A percentile compares a stretch with the other conserved stretches of the same genome.
Evolutionary conservation across 2,113 vertebrate species (phyloP).

Genomic region (Orthonyx spaldingii): DNA sequence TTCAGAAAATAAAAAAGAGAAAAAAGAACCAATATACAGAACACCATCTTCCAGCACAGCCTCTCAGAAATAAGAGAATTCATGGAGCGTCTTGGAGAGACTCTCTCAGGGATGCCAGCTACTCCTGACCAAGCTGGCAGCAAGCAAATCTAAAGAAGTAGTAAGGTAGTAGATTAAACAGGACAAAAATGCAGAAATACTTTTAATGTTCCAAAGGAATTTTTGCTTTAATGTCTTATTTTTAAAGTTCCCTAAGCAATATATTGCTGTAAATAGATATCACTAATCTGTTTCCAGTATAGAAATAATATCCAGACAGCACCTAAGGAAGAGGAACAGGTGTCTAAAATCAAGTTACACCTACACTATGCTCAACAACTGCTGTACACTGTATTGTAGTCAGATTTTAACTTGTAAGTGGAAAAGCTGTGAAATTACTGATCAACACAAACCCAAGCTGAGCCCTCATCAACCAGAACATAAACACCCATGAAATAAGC

Average conservation of each 20-base stretch:
- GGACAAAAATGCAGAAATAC: background rate
- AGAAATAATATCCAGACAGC: background rate
- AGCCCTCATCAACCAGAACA: background rate
- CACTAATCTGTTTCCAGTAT: background rate
- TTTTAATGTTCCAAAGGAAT: background rate
- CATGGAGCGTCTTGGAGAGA: background rate
- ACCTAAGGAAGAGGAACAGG: background rate
- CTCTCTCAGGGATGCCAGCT: background rate
- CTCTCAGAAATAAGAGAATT: background rate
- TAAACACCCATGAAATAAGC: background rate
- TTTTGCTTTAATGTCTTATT: background rate
- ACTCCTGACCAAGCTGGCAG: background rate
- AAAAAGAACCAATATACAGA: background rate
- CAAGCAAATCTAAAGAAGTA: background rate
- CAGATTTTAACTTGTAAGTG: background rate
- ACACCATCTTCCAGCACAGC: background rate
- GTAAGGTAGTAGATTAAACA: background rate
- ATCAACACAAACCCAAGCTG: background rate
- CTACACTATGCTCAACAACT: background rate
- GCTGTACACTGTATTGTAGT: background rate
- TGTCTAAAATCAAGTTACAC: background rate
- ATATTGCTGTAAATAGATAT: background rate
- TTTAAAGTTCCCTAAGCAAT: background rate
- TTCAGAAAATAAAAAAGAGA: background rate
- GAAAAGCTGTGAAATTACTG: background rate